Percentiles rank a stretch among this genome's conserved stretches.
These are phyloP conservation scores for Cyprinus carpio DNA, from an alignment of 2,113 vertebrate genomes.

Conservation along the genomic window DNA sequence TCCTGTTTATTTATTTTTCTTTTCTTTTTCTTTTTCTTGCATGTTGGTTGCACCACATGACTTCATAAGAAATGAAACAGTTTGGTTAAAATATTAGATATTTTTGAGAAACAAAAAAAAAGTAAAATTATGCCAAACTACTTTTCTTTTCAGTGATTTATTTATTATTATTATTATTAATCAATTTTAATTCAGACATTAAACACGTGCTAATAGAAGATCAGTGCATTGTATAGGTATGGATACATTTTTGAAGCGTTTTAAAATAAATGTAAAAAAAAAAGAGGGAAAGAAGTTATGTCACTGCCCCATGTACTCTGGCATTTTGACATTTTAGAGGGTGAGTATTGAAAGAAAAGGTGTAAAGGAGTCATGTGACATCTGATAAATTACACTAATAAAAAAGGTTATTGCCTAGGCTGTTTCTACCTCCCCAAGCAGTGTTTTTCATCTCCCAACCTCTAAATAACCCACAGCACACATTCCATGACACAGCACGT, in stretches of 20 bases:
- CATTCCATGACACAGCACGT: not conserved
- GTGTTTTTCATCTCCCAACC: slow-evolving; percentile 39
- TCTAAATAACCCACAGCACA: slow-evolving; percentile 42
- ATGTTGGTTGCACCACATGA: not conserved
- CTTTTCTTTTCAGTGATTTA: not conserved
- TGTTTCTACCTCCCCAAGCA: slow-evolving; percentile 44
- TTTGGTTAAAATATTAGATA: not conserved
- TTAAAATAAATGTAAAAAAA: not conserved
- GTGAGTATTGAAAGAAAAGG: slow-evolving; percentile 19
- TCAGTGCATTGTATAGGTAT: not conserved
- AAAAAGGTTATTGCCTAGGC: slow-evolving; percentile 57
- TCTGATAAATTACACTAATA: slow-evolving; percentile 67
- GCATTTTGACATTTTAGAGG: not conserved
- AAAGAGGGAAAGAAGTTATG: not conserved
- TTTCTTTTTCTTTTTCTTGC: not conserved
- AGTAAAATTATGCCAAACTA: not conserved
- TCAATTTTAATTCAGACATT: not conserved
- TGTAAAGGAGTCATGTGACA: slow-evolving; percentile 25
- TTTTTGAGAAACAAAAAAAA: not conserved
- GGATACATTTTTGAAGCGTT: not conserved
- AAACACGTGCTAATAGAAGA: not conserved
- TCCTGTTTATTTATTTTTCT: not conserved
- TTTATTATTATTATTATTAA: not conserved
- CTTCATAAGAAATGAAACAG: not conserved
- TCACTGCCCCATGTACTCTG: not conserved